These are phyloP conservation scores for Athetis lepigone DNA, from an alignment of 2,888 invertebrate genomes.

Conservation along the genomic window DNA sequence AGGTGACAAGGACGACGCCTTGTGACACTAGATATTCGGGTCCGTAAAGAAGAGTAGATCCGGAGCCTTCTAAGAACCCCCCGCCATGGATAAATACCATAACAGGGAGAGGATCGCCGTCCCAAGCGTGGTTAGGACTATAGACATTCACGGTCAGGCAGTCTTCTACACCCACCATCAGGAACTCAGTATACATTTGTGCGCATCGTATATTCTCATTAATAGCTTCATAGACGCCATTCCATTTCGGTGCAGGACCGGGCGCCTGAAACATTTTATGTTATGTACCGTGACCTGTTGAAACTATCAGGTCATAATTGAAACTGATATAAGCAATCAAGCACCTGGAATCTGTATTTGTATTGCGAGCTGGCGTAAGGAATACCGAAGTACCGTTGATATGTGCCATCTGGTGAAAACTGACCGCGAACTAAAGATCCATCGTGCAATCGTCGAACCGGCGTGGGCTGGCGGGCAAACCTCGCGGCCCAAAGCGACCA, in stretches of 20 bases:
- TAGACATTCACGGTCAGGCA: conserved; percentile 66
- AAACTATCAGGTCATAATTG: background rate
- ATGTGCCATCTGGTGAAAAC: conserved; percentile 53
- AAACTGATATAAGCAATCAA: background rate
- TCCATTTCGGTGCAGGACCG: conserved; percentile 31
- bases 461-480: conserved; percentile 41
- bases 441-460: conserved; percentile 36
- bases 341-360: conserved; percentile 53
- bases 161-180: conserved; percentile 25
- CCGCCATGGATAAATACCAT: conserved; percentile 71
- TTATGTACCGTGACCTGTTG: background rate
- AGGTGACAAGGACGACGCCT: conserved; percentile 36
- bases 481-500: conserved; percentile 39
- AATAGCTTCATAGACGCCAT: conserved; percentile 34
- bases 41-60: conserved; percentile 28
- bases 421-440: conserved; percentile 57
- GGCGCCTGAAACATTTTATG: conserved; percentile 26
- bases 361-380: conserved; percentile 64
- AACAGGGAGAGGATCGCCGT: conserved; percentile 47
- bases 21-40: conserved; percentile 30
- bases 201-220: conserved; percentile 36
- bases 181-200: conserved; percentile 3
- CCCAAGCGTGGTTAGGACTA: conserved; percentile 33
- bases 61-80: conserved; percentile 60
- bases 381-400: conserved; percentile 60